Conservation (phyloP, 1,140 invertebrate species). For the Epicauta chinensis region DNA sequence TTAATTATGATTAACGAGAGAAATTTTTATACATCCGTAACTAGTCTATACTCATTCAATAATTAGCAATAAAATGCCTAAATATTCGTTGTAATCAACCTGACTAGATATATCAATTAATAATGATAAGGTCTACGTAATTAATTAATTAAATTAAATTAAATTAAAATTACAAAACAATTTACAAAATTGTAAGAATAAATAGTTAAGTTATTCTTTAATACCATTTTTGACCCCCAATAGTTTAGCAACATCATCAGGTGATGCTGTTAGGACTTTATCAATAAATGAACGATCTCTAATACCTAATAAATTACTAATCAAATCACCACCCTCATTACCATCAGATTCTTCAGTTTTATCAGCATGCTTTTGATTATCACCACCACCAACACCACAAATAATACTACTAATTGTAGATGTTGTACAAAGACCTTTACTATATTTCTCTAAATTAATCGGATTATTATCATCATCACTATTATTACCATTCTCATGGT, state of each 20-base stretch:
- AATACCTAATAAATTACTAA: constrained; percentile 84
- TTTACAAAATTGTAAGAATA: not conserved
- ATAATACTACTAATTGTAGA: no score
- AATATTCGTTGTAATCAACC: constrained; percentile 31
- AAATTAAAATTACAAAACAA: constrained; percentile 1
- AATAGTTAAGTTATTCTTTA: constrained; percentile 22
- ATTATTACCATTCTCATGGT: constrained; percentile 23
- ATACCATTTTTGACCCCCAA: constrained; percentile 66
- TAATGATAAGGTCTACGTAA: constrained; percentile 9
- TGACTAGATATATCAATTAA: constrained; percentile 29
- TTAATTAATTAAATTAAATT: constrained; percentile 8
- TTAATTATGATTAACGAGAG: constrained; percentile 4
- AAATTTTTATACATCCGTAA: constrained; percentile 21
- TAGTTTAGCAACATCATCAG: constrained; percentile 82
- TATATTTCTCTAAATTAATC: constrained; percentile 4
- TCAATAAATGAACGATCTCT: constrained; percentile 81
- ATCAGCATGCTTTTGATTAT: constrained; percentile 40
- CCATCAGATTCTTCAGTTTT: constrained; percentile 49
- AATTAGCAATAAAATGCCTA: constrained; percentile 4
- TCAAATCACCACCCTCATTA: constrained; percentile 63
- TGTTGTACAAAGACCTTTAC: no score
- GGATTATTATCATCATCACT: constrained; percentile 19
- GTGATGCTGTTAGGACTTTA: constrained; percentile 70
- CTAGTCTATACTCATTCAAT: constrained; percentile 32
- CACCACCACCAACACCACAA: not conserved